Conservation (phyloP, 2,113 vertebrate species). For the Prinia subflava region DNA sequence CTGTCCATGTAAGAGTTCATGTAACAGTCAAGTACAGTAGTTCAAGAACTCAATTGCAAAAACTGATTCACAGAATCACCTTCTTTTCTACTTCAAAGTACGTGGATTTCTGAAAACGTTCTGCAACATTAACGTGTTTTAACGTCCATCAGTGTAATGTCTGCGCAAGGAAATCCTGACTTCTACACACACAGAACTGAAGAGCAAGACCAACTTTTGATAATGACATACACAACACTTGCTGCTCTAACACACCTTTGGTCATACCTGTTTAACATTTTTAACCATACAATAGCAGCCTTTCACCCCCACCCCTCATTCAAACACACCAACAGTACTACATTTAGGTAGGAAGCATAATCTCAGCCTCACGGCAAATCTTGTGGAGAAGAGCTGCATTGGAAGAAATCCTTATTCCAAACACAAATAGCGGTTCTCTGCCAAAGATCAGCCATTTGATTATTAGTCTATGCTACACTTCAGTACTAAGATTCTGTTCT, state of each 20-base stretch:
- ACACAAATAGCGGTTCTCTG: constrained; percentile 24
- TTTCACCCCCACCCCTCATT: not conserved
- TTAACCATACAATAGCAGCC: constrained; percentile 47
- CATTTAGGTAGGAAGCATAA: constrained; percentile 49
- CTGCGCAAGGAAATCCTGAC: constrained; percentile 5
- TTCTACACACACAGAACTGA: not conserved
- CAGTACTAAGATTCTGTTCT: constrained; percentile 22
- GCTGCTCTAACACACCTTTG: constrained; percentile 52
- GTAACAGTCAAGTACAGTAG: constrained; percentile 59
- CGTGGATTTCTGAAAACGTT: constrained; percentile 1
- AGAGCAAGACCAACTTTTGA: constrained; percentile 17
- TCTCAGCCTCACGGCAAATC: constrained; percentile 53
- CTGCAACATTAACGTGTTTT: not conserved
- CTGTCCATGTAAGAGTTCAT: constrained; percentile 22
- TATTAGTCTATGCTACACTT: constrained; percentile 51
- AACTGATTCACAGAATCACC: constrained; percentile 60
- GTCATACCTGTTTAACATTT: constrained; percentile 48
- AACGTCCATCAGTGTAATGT: not conserved
- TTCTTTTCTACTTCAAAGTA: constrained; percentile 29
- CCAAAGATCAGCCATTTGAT: not conserved
- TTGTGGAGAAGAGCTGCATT: constrained; percentile 41
- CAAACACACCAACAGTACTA: constrained; percentile 25
- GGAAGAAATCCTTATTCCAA: constrained; percentile 14
- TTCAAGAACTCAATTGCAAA: constrained; percentile 48
- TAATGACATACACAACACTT: constrained; percentile 3